phyloP scores from a whole-genome alignment of 2,888 invertebrate species.

The Hemicrepidius hirtus region DNA sequence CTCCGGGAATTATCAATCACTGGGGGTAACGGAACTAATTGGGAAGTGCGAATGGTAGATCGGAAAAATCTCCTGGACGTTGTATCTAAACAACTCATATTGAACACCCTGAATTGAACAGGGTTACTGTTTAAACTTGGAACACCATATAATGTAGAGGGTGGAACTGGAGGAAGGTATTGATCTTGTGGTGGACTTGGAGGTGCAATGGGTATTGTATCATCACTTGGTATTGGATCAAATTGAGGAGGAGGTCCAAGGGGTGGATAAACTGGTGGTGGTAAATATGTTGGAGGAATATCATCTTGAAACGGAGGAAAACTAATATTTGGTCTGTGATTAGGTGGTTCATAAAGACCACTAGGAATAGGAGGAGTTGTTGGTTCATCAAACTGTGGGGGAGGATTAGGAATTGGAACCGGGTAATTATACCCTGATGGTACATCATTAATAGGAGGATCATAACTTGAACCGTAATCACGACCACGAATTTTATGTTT shows the following conservation, averaged over 20 bases:
- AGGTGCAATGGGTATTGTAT: slow-evolving; percentile 15
- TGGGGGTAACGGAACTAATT: slow-evolving; percentile 65
- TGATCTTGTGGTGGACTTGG: slow-evolving; percentile 31
- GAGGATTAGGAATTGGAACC: slow-evolving; percentile 60
- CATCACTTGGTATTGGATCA: slow-evolving; percentile 54
- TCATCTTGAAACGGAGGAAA: slow-evolving; percentile 58
- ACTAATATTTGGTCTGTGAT: slow-evolving; percentile 42
- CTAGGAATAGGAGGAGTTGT: slow-evolving; percentile 48
- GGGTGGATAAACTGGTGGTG: slow-evolving; percentile 59
- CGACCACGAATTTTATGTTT: slow-evolving; percentile 23
- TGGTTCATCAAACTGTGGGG: slow-evolving; percentile 59
- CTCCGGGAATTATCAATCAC: slow-evolving; percentile 68
- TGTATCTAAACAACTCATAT: slow-evolving; percentile 68
- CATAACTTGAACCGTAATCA: slow-evolving; percentile 33
- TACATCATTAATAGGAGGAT: slow-evolving; percentile 24
- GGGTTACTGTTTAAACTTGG: slow-evolving; percentile 43
- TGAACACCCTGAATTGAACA: slow-evolving; percentile 62
- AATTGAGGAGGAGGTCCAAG: slow-evolving; percentile 48
- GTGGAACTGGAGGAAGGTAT: slow-evolving; percentile 57
- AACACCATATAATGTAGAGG: slow-evolving; percentile 41
- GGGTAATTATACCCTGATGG: slow-evolving; percentile 59
- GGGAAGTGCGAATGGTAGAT: slow-evolving; percentile 67
- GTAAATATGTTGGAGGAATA: slow-evolving; percentile 57
- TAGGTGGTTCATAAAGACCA: slow-evolving; percentile 56
- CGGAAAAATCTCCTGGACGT: slow-evolving; percentile 66